Conservation (phyloP, 2,113 vertebrate genomes). For the Alces alces region DNA sequence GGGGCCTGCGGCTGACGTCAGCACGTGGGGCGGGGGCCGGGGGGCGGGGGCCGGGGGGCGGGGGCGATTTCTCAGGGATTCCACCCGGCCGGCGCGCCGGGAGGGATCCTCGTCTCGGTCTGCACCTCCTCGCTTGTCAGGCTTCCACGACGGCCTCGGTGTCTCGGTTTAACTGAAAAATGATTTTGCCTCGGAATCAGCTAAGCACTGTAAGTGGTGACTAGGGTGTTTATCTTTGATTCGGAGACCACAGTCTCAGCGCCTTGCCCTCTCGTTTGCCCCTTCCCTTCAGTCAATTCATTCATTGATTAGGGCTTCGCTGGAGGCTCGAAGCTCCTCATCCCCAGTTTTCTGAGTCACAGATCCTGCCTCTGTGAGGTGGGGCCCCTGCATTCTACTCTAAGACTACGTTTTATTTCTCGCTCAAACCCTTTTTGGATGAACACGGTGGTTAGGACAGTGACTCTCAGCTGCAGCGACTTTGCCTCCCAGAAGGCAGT, state of each 20-base stretch:
- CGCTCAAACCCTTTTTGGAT: not conserved
- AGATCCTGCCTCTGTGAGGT: not conserved
- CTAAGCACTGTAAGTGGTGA: not conserved
- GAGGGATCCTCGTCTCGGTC: rapidly evolving
- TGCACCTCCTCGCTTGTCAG: rapidly evolving
- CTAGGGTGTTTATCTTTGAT: not conserved
- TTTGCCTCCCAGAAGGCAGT: not conserved
- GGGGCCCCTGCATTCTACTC: not conserved
- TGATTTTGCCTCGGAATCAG: not conserved
- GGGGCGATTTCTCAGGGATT: rapidly evolving
- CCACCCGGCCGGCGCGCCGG: too few species aligned
- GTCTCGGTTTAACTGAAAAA: not conserved
- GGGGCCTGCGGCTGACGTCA: not conserved
- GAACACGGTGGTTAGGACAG: not conserved
- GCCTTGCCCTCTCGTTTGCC: not conserved
- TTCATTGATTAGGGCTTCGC: not conserved
- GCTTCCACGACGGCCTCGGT: rapidly evolving
- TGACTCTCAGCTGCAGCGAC: not conserved
- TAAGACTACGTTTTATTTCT: not conserved
- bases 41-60: not conserved
- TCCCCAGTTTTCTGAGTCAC: not conserved
- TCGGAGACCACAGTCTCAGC: not conserved
- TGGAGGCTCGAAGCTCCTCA: not conserved
- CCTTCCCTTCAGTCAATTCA: not conserved
- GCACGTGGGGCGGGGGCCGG: not conserved